Base-by-base conservation (phyloP, 23 tunicate species). In the Halocynthia roretzi region DNA sequence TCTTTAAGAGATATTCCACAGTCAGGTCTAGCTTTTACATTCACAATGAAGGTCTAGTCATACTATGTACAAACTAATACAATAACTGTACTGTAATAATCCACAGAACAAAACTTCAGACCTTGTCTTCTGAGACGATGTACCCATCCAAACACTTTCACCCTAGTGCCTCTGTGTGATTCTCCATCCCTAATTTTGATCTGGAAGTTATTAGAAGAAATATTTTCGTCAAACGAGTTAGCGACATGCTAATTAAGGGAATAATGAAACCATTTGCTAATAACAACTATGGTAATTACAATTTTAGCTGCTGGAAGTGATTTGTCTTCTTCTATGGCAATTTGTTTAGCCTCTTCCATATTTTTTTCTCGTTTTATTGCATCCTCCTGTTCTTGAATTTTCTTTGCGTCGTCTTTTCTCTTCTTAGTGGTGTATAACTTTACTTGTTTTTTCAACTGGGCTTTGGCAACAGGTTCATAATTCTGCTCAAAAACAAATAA, bases 111-210 rank as follows among this genome's bases (percentile, higher is more conserved):
- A 31, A 31, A 31, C 64, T 15, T 4, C n/a, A 15, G 54, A 90
- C 96, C 98, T 87, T 93, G 98, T 66, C 98, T 51, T 49, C 98
- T 62, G 6, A 93, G 7, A 6, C 98, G 85, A 75, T 93, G 98
- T 10, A 85, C 98, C 98, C 98, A 93, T 10, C 93, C 98, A 68
- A 77, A 75, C 6, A 93, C 74, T 68, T 86, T 87, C 10, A 93
- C 78, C 15, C 98, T 72, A 51, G 31, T 11, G 22, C 70, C 98
- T 51, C 98, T 75, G 62, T 82, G 78, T 0, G 63, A 72, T 11
- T 55, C 66, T 67, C 85, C 61, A 6, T 85, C 79, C 7, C 84
- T 56, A 50, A 93, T 93, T 83, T 87, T 83, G 7, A 86, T 70
- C 88, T 90, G 61, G 19, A 71, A 20, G 20, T n/a, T n/a, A 0